Conservation (phyloP, 1,140 invertebrate genomes). For the Harpegnathos saltator region DNA sequence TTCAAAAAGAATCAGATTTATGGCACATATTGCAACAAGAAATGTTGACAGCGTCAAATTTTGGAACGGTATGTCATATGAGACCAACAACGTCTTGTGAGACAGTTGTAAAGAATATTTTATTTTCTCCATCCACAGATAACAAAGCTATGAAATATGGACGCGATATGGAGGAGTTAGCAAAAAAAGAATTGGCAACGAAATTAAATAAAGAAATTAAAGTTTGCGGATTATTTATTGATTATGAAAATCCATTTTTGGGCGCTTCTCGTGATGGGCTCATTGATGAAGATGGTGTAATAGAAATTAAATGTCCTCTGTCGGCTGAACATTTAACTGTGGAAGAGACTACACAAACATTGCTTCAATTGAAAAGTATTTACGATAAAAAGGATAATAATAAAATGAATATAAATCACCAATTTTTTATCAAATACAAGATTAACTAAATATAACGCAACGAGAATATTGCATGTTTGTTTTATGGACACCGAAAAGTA, state of each 20-base stretch:
- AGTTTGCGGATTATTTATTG: slow-evolving; percentile 84
- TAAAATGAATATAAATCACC: slow-evolving; percentile 2
- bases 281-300: slow-evolving; percentile 73
- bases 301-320: too few relatives aligned
- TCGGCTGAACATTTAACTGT: not conserved
- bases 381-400: not conserved
- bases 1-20: not conserved
- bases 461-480: slow-evolving; percentile 9
- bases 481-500: not conserved
- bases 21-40: not conserved
- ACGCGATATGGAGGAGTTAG: slow-evolving; percentile 74
- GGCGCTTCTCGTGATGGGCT: slow-evolving; percentile 83
- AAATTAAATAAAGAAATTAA: too few relatives aligned
- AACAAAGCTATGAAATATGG: slow-evolving; percentile 65
- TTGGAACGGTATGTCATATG: slow-evolving; percentile 13
- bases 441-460: not conserved
- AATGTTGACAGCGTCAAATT: slow-evolving; percentile 18
- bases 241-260: slow-evolving; percentile 76
- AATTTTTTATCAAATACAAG: not conserved
- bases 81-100: not conserved
- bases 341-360: not conserved
- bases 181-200: slow-evolving; percentile 70
- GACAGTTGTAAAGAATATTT: not conserved
- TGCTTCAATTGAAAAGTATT: too few relatives aligned
- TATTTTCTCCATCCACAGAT: not conserved